Evolutionary conservation across 1,140 invertebrate species (phyloP), one percentile per base, ranked within the genome.

Genomic region (Zophobas atratus): DNA sequence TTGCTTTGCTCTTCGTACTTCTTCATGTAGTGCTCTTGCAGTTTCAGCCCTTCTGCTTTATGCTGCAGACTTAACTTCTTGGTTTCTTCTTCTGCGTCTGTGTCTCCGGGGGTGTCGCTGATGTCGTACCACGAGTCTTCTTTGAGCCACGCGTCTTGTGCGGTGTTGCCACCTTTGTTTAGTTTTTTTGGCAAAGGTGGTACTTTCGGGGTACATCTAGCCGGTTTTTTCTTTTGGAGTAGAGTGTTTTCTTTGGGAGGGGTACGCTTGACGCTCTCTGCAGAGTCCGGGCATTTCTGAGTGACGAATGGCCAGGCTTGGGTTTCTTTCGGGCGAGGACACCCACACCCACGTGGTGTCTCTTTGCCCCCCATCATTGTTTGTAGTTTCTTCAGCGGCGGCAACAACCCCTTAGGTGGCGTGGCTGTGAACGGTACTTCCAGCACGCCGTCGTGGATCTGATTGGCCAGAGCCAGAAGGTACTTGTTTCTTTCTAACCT

Each of bases 401-500:
- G 70, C 8, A 72, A 48, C 32, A 36, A 48, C 1, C 70, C 70
- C 0, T n/a, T 6, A 6, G 81, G 80, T 1, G 87, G 87, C 57
- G 78, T 57, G 48, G 57, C 81, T 2, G 56, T 84, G 33, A 87
- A 87, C 34, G 86, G 78, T 32, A 79, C 79, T 67, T 67, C 80
- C 0, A 87, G 20, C 38, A 74, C 76, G n/a, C 82, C 83, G 43
- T 57, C 73, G 71, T 80, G 82, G 34, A 88, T 51, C 49, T 87
- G 84, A 1, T 77, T 78, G 53, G 77, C 82, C 4, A 88, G 78
- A 55, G 86, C 84, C 0, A 83, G 3, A 1, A 87, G 74, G 77
- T 87, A 87, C 33, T 83, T 75, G 60, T 87, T 87, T 41, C 87
- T 79, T 3, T 87, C 70, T 43, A 43, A 74, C 6, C 82, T 82